Conservation (phyloP, 2,797 vertebrate species). For the Mionectes olivaceus region DNA sequence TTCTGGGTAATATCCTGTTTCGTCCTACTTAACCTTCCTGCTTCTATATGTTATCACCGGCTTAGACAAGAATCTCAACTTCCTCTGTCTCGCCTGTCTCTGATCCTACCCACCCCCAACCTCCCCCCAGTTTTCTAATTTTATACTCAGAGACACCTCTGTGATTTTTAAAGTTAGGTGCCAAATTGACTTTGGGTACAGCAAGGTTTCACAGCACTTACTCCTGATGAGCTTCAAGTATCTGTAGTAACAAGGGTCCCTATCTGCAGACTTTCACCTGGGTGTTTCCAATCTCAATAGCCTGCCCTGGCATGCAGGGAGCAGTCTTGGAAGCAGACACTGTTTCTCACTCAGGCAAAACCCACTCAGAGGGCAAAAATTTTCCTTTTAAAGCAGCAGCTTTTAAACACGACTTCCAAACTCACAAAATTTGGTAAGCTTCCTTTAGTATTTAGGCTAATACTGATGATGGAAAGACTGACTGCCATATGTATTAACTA, state of each 20-base stretch:
- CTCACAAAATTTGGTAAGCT: background rate
- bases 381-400: background rate
- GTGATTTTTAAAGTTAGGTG: background rate
- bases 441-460: background rate
- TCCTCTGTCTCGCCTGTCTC: background rate
- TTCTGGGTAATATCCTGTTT: background rate
- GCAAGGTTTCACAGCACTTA: background rate
- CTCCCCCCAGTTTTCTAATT: background rate
- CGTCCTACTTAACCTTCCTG: background rate
- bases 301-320: rapidly evolving
- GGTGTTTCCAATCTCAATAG: background rate
- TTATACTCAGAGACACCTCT: background rate
- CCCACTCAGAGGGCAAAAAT: background rate
- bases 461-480: background rate
- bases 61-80: background rate
- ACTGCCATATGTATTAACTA: background rate
- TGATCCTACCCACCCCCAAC: background rate
- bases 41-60: background rate
- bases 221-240: background rate
- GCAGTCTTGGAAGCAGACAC: rapidly evolving
- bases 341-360: background rate
- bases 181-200: background rate
- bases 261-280: background rate
- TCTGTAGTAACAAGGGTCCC: background rate
- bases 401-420: rapidly evolving